Evolutionary conservation across 1,140 invertebrate genomes (phyloP), one percentile per base, ranked within the genome.

Genomic region (Cydia amplana): DNA sequence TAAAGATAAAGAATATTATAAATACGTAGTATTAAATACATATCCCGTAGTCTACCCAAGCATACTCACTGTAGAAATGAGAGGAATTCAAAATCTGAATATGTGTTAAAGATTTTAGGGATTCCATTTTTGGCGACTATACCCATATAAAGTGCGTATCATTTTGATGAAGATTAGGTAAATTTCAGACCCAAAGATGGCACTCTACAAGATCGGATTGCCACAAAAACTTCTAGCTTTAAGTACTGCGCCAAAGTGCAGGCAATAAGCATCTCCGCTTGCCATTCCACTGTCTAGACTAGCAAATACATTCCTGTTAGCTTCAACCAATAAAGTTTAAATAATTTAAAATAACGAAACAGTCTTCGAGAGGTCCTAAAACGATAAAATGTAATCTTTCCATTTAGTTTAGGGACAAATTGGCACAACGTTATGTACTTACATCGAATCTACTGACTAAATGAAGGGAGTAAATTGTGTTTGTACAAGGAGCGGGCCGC

Each of bases 281-380:
- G 65, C 65, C 65, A 70, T 78, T 74, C 74, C 80, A 78, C 77
- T 80, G 78, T 81, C 80, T 81, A 83, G 88, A 90, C 88, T 90
- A 90, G 88, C 81, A 36, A 70, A 18, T 70, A 70, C 65, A 70
- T 32, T 70, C 32, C 65, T 43, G 80, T 81, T 81, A 87, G 81
- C 80, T 83, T 84, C 80, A 85, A 81, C 81, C 78, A 84, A 87
- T 85, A 83, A 88, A 91, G 89, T 89, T 88, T 88, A 87, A 84
- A 87, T 78, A 83, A 82, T 87, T 83, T 83, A 78, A 84, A 85
- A 82, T 83, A 86, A 79, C 74, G 79, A 83, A 77, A 84, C 87
- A 91, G 87, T 91, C 87, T 88, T 89, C 81, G 82, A 81, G 83
- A 85, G 79, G 75, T 76, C 77, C 75, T 80, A 79, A 77, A 81